Conservation (phyloP, 1,140 invertebrate genomes). For the Drosophila jambulina region DNA sequence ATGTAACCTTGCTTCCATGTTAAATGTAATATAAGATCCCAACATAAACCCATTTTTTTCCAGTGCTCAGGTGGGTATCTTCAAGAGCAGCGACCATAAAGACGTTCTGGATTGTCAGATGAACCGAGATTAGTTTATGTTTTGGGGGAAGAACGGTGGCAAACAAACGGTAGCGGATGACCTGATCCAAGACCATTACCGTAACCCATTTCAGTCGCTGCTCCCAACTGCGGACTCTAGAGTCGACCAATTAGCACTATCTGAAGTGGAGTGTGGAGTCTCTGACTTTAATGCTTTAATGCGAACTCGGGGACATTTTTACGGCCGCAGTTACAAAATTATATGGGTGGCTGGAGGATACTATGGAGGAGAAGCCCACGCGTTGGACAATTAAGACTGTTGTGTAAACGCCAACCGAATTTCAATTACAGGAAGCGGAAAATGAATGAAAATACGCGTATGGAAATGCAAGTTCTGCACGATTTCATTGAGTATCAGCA, state of each 20-base stretch:
- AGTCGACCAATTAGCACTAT: slow-evolving; percentile 41
- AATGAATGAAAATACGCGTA: slow-evolving; percentile 73
- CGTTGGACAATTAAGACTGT: slow-evolving; percentile 35
- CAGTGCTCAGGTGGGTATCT: slow-evolving; percentile 14
- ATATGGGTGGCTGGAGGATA: not conserved
- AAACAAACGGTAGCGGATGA: slow-evolving; percentile 46
- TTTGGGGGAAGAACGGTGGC: slow-evolving; percentile 50
- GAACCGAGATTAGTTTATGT: slow-evolving; percentile 43
- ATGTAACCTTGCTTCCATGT: not conserved
- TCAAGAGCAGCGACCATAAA: slow-evolving; percentile 50
- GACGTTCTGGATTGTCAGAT: slow-evolving; percentile 51
- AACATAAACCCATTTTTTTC: not conserved
- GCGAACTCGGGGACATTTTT: slow-evolving; percentile 30
- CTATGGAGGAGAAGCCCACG: slow-evolving; percentile 16
- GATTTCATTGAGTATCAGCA: slow-evolving; percentile 56
- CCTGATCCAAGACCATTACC: slow-evolving; percentile 39
- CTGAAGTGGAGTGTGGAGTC: slow-evolving; percentile 10
- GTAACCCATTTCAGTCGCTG: slow-evolving; percentile 25
- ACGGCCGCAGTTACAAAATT: not conserved
- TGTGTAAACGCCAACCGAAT: slow-evolving; percentile 48
- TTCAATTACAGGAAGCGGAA: slow-evolving; percentile 72
- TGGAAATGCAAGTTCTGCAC: slow-evolving; percentile 54
- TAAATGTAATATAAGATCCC: not conserved
- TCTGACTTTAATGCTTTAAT: slow-evolving; percentile 14
- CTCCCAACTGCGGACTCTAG: slow-evolving; percentile 4